These are phyloP conservation scores for Arrhopalites spinosus DNA, from an alignment of 2,888 invertebrate species.

Conservation along the genomic window DNA sequence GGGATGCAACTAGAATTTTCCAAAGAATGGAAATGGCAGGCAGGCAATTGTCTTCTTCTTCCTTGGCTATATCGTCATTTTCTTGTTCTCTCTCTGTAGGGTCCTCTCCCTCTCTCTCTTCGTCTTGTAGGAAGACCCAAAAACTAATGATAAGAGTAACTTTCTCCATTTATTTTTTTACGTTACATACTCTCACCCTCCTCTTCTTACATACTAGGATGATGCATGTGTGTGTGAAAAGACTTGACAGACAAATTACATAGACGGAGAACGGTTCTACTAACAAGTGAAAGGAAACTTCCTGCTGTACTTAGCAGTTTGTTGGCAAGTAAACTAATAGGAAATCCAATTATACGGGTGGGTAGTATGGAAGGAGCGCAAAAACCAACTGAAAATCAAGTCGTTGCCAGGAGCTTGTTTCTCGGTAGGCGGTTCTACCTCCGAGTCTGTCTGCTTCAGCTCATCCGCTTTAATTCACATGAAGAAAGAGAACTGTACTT, in stretches of 20 bases:
- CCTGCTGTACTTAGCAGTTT: not conserved
- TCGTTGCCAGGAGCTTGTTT: constrained; percentile 23
- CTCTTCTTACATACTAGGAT: too few species aligned
- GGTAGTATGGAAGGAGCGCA: constrained; percentile 17
- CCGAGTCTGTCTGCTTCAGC: constrained; percentile 16
- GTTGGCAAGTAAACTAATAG: constrained; percentile 23
- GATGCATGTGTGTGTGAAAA: too few species aligned
- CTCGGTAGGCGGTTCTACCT: constrained; percentile 19
- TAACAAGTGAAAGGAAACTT: not conserved
- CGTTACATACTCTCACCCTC: not conserved
- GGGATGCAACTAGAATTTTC: too few species aligned
- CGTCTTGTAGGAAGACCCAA: too few species aligned
- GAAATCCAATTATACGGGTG: constrained; percentile 39
- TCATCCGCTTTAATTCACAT: constrained; percentile 6
- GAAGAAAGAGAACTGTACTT: not conserved
- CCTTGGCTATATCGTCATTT: too few species aligned
- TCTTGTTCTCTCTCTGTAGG: too few species aligned
- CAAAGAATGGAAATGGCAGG: too few species aligned
- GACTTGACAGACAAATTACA: not conserved
- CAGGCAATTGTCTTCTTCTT: too few species aligned
- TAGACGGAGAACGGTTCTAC: not conserved
- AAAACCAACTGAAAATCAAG: constrained; percentile 16
- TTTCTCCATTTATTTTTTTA: too few species aligned
- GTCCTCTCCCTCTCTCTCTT: too few species aligned
- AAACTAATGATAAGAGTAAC: too few species aligned